phyloP scores from a whole-genome alignment of 2,797 vertebrate species.

The Nannoperca obscura region DNA sequence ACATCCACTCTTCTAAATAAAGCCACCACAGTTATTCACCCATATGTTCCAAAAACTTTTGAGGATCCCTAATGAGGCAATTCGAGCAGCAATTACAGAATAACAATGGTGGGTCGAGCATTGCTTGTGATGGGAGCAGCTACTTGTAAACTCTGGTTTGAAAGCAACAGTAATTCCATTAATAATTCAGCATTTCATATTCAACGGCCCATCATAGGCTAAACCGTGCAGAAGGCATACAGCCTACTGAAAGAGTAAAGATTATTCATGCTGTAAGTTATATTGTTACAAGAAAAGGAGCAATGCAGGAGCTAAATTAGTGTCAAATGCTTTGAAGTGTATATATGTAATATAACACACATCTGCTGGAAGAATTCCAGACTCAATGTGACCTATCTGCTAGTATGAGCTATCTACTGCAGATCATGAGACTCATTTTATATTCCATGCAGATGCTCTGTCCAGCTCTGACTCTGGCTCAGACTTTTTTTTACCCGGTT shows the following conservation, averaged over 20 bases:
- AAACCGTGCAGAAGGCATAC: constrained; percentile 11
- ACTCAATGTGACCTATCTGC: constrained; percentile 48
- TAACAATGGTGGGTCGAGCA: constrained; percentile 14
- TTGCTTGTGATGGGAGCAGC: constrained; percentile 18
- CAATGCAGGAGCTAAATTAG: background rate
- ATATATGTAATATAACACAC: background rate
- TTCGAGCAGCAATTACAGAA: constrained; percentile 51
- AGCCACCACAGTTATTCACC: constrained; percentile 41
- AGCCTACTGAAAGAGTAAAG: background rate
- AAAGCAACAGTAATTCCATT: constrained; percentile 47
- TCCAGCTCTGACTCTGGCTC: constrained; percentile 23
- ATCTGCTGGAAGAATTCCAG: constrained; percentile 30
- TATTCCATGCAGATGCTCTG: constrained; percentile 52
- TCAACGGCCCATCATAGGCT: constrained; percentile 14
- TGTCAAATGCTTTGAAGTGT: background rate
- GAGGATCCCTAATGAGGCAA: constrained; percentile 53
- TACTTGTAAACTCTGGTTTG: constrained; percentile 36
- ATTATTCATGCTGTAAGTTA: constrained; percentile 10
- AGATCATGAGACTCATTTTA: constrained; percentile 64
- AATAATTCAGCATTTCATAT: constrained; percentile 49
- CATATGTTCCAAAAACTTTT: constrained; percentile 45
- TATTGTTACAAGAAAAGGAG: background rate
- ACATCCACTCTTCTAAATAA: constrained; percentile 54
- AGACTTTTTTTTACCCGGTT: constrained; percentile 19
- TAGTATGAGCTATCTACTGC: constrained; percentile 51